phyloP scores from a whole-genome alignment of 2,888 invertebrate genomes.

The Mythimna impura region DNA sequence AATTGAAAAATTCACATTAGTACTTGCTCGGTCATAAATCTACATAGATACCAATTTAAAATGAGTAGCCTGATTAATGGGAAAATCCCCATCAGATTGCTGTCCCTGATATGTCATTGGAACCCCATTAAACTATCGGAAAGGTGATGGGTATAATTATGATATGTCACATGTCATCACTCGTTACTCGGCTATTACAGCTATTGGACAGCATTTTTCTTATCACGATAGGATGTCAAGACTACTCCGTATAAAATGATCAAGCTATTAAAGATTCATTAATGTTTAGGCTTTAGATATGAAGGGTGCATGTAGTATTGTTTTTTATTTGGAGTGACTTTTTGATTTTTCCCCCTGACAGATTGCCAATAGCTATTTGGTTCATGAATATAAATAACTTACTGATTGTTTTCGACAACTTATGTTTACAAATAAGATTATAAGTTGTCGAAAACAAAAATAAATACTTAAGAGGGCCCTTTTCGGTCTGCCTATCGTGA shows the following conservation, averaged over 20 bases:
- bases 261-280: slow-evolving; percentile 1
- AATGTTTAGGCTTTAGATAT: neutral
- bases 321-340: neutral
- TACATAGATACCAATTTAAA: neutral
- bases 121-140: neutral
- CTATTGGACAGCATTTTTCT: neutral
- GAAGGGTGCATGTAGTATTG: neutral
- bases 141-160: slow-evolving; percentile 15
- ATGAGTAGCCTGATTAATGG: neutral
- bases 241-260: slow-evolving; percentile 8
- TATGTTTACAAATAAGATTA: too few species aligned
- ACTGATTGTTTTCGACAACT: neutral
- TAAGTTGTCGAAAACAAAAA: too few species aligned
- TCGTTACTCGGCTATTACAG: neutral
- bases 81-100: neutral
- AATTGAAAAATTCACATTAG: too few species aligned
- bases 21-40: neutral
- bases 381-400: neutral
- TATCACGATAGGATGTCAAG: slow-evolving; percentile 14
- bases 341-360: too few species aligned
- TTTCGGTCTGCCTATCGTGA: too few species aligned
- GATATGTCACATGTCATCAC: slow-evolving; percentile 19
- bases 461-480: too few species aligned
- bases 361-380: too few species aligned
- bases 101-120: neutral